Evolutionary conservation across 2,113 vertebrate genomes (phyloP).

Genomic region (Onychorhynchus coronatus): DNA sequence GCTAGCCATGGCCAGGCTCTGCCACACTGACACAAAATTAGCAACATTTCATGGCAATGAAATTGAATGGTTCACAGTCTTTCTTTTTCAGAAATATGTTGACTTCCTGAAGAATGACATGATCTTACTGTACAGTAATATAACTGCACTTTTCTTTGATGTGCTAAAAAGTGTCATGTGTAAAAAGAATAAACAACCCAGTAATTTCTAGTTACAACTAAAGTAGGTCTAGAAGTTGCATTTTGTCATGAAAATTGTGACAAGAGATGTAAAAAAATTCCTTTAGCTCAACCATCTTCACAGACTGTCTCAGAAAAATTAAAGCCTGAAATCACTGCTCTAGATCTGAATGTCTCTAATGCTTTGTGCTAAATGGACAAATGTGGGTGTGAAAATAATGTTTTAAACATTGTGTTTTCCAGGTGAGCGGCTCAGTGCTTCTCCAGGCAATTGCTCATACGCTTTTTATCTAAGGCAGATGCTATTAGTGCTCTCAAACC

Average conservation of each 20-base stretch:
- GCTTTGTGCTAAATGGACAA: not conserved
- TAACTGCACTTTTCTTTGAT: slow-evolving; percentile 38
- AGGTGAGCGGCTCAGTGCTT: not conserved
- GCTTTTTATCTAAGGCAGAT: not conserved
- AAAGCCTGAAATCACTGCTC: not conserved
- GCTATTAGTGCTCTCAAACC: not conserved
- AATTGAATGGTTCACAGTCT: not conserved
- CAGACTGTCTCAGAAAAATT: not conserved
- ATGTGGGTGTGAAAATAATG: not conserved
- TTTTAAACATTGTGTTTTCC: slow-evolving; percentile 11
- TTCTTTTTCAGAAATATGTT: not conserved
- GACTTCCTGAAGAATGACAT: not conserved
- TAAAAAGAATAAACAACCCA: slow-evolving; percentile 31
- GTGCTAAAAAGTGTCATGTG: slow-evolving; percentile 6
- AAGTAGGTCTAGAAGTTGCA: slow-evolving; percentile 42
- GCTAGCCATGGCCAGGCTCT: not conserved
- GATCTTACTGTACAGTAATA: not conserved
- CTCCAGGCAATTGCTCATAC: not conserved
- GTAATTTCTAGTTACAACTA: slow-evolving; percentile 10
- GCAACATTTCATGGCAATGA: not conserved
- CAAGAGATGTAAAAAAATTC: slow-evolving; percentile 7
- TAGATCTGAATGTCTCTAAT: not conserved
- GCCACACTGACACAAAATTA: not conserved
- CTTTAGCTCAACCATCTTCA: slow-evolving; percentile 7
- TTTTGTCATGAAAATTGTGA: slow-evolving; percentile 29